phyloP scores from a whole-genome alignment of 2,888 invertebrate species.

The Lacanobia wlatinum region DNA sequence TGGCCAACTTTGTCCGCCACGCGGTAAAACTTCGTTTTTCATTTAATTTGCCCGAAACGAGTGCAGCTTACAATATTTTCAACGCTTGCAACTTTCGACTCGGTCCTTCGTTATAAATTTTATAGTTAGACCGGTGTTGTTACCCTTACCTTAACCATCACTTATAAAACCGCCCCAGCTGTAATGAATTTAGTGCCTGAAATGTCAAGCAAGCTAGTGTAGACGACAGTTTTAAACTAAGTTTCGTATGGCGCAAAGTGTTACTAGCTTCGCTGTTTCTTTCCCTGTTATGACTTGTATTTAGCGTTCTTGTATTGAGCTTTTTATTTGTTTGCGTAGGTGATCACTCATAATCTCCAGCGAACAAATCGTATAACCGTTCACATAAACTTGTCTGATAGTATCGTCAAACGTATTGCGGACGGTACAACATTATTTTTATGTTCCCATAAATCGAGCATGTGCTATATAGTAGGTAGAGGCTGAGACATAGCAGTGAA shows the following conservation, averaged over 20 bases:
- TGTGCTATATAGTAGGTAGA: constrained; percentile 64
- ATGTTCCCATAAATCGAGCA: constrained; percentile 71
- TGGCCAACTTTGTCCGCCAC: constrained; percentile 86
- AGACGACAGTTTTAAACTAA: constrained; percentile 69
- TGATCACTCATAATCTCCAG: constrained; percentile 43
- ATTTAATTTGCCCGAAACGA: constrained; percentile 90
- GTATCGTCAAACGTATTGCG: constrained; percentile 58
- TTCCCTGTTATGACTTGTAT: constrained; percentile 40
- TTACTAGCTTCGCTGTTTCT: constrained; percentile 56
- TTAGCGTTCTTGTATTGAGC: constrained; percentile 20
- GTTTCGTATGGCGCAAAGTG: constrained; percentile 60
- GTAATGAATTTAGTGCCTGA: constrained; percentile 74
- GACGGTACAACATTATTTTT: constrained; percentile 66
- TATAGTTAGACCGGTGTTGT: constrained; percentile 77
- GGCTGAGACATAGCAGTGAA: constrained; percentile 71
- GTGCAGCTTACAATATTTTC: constrained; percentile 90
- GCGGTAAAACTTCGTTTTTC: constrained; percentile 88
- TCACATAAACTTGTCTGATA: constrained; percentile 53
- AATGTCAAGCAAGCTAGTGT: constrained; percentile 71
- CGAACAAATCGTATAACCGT: constrained; percentile 26
- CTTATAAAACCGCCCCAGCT: constrained; percentile 69
- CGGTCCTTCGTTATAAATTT: constrained; percentile 87
- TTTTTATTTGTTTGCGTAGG: not conserved
- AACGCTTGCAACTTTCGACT: constrained; percentile 86
- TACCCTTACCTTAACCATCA: constrained; percentile 66